Percentiles rank a stretch among this genome's conserved stretches.
Evolutionary conservation across 2,797 vertebrate species (phyloP).

Genomic region (Macropus fuliginosus): DNA sequence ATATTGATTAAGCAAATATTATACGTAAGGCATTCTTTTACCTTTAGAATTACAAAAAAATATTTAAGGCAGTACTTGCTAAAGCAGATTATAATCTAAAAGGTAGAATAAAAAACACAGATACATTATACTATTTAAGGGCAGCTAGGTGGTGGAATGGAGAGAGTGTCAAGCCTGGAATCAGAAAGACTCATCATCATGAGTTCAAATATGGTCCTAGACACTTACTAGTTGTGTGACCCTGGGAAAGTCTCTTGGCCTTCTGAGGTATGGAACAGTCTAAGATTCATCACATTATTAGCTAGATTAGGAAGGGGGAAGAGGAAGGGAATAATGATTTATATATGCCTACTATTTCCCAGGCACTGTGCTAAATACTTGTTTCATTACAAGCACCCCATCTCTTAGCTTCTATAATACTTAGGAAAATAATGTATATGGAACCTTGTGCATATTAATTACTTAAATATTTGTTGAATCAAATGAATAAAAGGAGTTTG

Average conservation of each 20-base stretch:
- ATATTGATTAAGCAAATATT: background rate
- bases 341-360: background rate
- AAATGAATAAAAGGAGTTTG: background rate
- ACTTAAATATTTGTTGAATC: background rate
- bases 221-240: background rate
- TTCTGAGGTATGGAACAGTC: background rate
- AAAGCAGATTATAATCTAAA: background rate
- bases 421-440: background rate
- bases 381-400: background rate
- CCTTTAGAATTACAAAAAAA: background rate
- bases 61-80: background rate
- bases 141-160: background rate
- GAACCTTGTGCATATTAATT: background rate
- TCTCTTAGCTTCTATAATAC: background rate
- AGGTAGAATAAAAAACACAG: background rate
- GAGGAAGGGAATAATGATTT: background rate
- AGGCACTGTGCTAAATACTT: background rate
- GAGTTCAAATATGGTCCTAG: background rate
- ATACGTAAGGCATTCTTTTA: background rate
- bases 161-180: background rate
- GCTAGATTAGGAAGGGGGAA: background rate
- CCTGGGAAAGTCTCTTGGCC: background rate
- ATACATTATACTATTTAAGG: background rate
- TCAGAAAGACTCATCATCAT: background rate
- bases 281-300: background rate